Evolutionary conservation across 2,888 invertebrate species (phyloP).

Genomic region (Eucera pruinosa): DNA sequence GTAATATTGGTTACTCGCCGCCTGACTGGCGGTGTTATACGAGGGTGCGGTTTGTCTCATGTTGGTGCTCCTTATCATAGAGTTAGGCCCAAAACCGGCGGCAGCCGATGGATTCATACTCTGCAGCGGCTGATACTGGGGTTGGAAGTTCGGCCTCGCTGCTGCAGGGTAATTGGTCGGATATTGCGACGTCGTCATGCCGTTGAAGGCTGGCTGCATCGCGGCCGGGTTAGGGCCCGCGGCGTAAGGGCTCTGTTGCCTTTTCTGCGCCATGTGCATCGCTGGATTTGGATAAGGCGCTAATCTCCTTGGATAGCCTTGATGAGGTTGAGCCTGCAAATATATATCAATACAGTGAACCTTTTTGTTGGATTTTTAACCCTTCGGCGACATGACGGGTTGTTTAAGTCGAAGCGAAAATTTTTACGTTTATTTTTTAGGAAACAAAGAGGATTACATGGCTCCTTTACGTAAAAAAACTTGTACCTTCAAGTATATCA

Average conservation of each 20-base stretch:
- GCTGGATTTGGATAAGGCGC: conserved; percentile 94
- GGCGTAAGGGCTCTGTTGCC: conserved; percentile 83
- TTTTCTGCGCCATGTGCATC: conserved; percentile 93
- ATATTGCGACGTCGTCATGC: conserved; percentile 76
- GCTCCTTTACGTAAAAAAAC: too few relatives aligned
- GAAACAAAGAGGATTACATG: too few relatives aligned
- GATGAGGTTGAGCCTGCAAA: conserved; percentile 75
- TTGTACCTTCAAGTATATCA: too few relatives aligned
- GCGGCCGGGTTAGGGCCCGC: conserved; percentile 84
- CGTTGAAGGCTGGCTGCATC: conserved; percentile 85
- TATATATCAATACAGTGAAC: neutral
- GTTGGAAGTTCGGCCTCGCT: conserved; percentile 86
- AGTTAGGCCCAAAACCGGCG: conserved; percentile 72
- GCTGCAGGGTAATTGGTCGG: conserved; percentile 74
- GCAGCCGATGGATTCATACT: conserved; percentile 77
- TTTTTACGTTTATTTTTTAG: too few relatives aligned
- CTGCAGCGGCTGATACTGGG: conserved; percentile 87
- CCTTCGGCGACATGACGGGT: too few relatives aligned
- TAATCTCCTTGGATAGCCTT: conserved; percentile 91
- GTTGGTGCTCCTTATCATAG: conserved; percentile 84
- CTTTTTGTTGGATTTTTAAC: too few relatives aligned
- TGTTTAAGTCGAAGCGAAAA: too few relatives aligned
- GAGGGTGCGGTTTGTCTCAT: conserved; percentile 89
- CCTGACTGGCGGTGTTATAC: conserved; percentile 75
- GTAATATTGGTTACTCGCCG: conserved; percentile 72